Evolutionary conservation across 2,797 vertebrate species (phyloP).

Genomic region (Spheniscus humboldti): DNA sequence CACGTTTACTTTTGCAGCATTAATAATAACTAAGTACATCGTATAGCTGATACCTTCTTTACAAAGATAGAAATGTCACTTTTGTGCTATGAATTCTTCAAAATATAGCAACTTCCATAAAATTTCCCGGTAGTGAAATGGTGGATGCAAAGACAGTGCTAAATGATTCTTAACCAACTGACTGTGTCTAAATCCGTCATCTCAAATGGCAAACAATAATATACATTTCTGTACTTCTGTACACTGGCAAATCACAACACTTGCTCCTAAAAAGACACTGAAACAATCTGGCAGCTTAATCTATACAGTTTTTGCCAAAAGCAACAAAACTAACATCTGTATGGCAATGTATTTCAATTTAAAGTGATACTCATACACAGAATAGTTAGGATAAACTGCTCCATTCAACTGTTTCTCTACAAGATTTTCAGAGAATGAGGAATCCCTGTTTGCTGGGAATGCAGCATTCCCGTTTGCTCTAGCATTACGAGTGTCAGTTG

Average conservation of each 20-base stretch:
- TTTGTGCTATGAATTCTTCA: not conserved
- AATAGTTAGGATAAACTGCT: not conserved
- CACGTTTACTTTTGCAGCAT: not conserved
- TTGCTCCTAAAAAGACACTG: not conserved
- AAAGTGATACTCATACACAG: not conserved
- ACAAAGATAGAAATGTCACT: not conserved
- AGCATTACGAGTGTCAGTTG: fast-evolving
- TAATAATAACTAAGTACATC: not conserved
- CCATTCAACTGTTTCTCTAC: not conserved
- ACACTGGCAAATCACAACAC: not conserved
- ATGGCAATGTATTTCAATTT: not conserved
- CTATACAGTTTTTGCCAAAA: not conserved
- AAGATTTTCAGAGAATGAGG: not conserved
- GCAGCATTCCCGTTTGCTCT: not conserved
- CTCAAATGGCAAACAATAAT: not conserved
- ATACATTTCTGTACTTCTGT: not conserved
- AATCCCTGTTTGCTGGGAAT: not conserved
- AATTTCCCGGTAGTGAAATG: not conserved
- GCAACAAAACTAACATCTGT: not conserved
- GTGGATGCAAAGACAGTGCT: not conserved
- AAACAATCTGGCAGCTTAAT: not conserved
- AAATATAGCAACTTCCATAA: not conserved
- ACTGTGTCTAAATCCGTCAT: not conserved
- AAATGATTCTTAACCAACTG: not conserved
- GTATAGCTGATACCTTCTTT: not conserved